These are phyloP conservation scores for Carassius auratus DNA, from an alignment of 2,113 vertebrate species.

Conservation along the genomic window DNA sequence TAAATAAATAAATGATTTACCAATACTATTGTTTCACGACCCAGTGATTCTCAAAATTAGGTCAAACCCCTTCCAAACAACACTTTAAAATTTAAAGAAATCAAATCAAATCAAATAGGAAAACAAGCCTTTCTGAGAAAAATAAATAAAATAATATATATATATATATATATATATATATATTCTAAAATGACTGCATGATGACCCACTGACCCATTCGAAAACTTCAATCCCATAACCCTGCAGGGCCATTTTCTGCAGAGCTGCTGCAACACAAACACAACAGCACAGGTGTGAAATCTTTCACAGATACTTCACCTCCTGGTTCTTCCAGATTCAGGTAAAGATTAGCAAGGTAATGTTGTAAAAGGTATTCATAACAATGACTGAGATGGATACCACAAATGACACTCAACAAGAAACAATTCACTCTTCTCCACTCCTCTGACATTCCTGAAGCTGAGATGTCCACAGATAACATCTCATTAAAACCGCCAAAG, in stretches of 20 bases:
- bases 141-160: too few species aligned
- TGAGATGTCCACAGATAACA: slow-evolving; percentile 23
- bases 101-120: too few species aligned
- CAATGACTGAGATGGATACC: neutral
- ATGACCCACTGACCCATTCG: too few species aligned
- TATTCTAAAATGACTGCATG: too few species aligned
- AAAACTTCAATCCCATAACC: neutral
- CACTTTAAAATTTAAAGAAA: too few species aligned
- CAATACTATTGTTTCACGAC: too few species aligned
- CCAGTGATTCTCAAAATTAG: too few species aligned
- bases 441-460: slow-evolving; percentile 6
- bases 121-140: too few species aligned
- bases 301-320: neutral
- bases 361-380: neutral
- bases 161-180: too few species aligned
- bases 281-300: too few species aligned
- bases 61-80: too few species aligned
- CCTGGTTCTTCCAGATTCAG: neutral
- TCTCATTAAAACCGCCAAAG: slow-evolving; percentile 16
- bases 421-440: neutral
- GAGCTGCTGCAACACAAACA: neutral
- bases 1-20: too few species aligned
- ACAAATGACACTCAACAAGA: slow-evolving; percentile 1
- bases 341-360: neutral
- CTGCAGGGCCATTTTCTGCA: neutral